phyloP scores from a whole-genome alignment of 53 echinoderm and acorn worm genomes.

The Holothuria leucospilota region DNA sequence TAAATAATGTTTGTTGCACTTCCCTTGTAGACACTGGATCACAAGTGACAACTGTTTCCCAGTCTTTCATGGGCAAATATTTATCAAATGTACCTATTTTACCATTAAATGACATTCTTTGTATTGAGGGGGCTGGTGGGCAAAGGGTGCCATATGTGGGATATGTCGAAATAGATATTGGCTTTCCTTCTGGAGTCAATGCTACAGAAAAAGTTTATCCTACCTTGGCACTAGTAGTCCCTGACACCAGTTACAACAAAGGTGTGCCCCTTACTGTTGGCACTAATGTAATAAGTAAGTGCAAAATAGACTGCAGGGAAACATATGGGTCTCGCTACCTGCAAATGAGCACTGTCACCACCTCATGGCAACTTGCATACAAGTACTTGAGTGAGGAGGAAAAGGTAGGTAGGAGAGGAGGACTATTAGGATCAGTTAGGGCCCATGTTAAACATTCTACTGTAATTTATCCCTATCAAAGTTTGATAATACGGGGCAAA shows the following conservation, averaged over 20 bases:
- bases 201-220: neutral
- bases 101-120: neutral
- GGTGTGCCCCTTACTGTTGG: slow-evolving; percentile 37
- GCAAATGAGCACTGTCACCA: neutral
- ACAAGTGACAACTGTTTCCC: slow-evolving; percentile 14
- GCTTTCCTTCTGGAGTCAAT: neutral
- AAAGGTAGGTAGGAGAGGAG: neutral
- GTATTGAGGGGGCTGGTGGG: slow-evolving; percentile 6
- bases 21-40: slow-evolving; percentile 31
- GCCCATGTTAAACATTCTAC: neutral
- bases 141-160: slow-evolving; percentile 27
- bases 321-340: neutral
- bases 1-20: neutral
- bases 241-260: slow-evolving; percentile 25
- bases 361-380: neutral
- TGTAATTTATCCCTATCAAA: neutral
- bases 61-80: neutral
- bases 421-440: neutral
- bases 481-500: neutral
- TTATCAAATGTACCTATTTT: neutral
- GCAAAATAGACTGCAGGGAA: neutral
- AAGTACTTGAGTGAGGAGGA: neutral
- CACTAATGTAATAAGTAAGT: slow-evolving; percentile 16
- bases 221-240: neutral
- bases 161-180: slow-evolving; percentile 19